Percentiles rank a stretch among this genome's conserved stretches.
phyloP scores from a whole-genome alignment of 2,797 vertebrate genomes.

The Distichodus sexfasciatus region DNA sequence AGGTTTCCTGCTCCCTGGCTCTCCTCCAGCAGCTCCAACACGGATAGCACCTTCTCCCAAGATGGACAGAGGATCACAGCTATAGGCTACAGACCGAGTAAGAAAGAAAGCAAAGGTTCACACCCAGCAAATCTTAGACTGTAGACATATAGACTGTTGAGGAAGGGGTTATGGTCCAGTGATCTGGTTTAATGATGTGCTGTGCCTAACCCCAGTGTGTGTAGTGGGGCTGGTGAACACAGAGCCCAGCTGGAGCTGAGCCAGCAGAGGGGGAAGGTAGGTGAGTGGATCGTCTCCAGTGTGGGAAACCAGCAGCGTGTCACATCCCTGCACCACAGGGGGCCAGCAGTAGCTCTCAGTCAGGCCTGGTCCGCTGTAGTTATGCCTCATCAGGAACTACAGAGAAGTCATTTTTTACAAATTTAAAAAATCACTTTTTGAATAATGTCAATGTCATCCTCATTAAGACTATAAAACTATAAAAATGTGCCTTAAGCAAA shows the following conservation, averaged over 20 bases:
- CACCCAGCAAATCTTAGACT: too few relatives aligned
- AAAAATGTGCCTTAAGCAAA: too few relatives aligned
- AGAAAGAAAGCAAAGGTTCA: background rate
- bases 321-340: slow-evolving; percentile 77
- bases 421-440: slow-evolving; percentile 3
- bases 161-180: background rate
- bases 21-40: slow-evolving; percentile 76
- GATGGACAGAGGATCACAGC: slow-evolving; percentile 86
- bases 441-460: too few relatives aligned
- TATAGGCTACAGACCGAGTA: slow-evolving; percentile 73
- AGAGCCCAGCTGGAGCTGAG: slow-evolving; percentile 71
- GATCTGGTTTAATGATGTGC: background rate
- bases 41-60: slow-evolving; percentile 82
- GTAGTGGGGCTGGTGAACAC: slow-evolving; percentile 61
- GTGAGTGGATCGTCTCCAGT: slow-evolving; percentile 74
- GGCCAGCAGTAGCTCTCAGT: slow-evolving; percentile 85
- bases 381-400: slow-evolving; percentile 72
- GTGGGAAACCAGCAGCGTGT: slow-evolving; percentile 76
- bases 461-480: too few relatives aligned
- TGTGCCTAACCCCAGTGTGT: slow-evolving; percentile 76
- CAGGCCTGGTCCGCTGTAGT: slow-evolving; percentile 62
- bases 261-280: slow-evolving; percentile 84
- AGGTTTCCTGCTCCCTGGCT: slow-evolving; percentile 60
- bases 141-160: background rate
- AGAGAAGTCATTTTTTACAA: background rate